A percentile compares a stretch with the other conserved stretches of the same genome.
phyloP scores from a whole-genome alignment of 2,113 vertebrate species.

The Corydoras maculifer region DNA sequence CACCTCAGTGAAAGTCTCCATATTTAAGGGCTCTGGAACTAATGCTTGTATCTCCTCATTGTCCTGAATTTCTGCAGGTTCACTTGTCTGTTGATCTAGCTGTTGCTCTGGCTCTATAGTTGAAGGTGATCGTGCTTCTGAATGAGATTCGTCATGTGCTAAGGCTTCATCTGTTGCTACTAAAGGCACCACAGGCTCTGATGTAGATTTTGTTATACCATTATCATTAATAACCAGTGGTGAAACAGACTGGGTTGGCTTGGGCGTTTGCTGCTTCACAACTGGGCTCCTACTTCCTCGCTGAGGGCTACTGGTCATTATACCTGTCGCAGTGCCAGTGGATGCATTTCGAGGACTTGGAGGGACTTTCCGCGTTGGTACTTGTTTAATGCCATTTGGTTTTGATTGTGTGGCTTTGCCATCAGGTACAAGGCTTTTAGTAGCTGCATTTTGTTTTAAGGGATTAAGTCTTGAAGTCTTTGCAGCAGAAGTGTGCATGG shows the following conservation, averaged over 20 bases:
- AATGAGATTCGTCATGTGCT: constrained; percentile 19
- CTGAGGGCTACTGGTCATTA: constrained; percentile 46
- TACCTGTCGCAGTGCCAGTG: neutral
- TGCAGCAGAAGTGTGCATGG: constrained; percentile 30
- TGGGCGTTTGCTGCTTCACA: constrained; percentile 38
- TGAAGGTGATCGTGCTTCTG: constrained; percentile 11
- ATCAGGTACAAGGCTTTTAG: constrained; percentile 39
- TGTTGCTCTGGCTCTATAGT: neutral
- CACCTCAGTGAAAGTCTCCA: neutral
- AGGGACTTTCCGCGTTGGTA: constrained; percentile 42
- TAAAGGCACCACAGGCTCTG: neutral
- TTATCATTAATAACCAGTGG: constrained; percentile 50
- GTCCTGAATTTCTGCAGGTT: constrained; percentile 6
- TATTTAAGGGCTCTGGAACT: neutral
- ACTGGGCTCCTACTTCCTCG: constrained; percentile 25
- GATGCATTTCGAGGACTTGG: no score
- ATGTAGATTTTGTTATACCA: neutral
- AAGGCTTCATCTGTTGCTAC: neutral
- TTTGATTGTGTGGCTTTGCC: constrained; percentile 47
- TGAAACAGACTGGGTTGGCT: constrained; percentile 55
- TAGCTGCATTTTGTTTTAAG: constrained; percentile 42
- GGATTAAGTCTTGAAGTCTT: constrained; percentile 51
- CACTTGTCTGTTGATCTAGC: constrained; percentile 12
- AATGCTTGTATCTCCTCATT: neutral
- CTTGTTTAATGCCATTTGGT: constrained; percentile 42